Conservation (phyloP, 2,888 invertebrate genomes). For the Brachypterus glaber region DNA sequence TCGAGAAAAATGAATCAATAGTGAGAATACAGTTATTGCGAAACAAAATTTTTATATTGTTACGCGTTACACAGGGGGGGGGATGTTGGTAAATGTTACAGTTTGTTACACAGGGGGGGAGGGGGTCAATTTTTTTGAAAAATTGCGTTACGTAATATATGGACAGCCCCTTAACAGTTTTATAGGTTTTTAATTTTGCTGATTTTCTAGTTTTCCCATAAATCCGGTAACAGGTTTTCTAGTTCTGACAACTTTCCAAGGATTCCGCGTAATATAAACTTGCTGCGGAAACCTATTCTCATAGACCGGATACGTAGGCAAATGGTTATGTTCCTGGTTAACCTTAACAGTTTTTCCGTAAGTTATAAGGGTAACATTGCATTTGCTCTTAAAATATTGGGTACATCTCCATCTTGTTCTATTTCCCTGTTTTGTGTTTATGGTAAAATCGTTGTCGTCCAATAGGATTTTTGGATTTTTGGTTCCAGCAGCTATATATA, state of each 20-base stretch:
- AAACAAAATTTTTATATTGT: too few relatives aligned
- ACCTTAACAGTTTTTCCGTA: constrained; percentile 26
- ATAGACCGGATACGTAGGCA: constrained; percentile 18
- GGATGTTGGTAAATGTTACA: too few relatives aligned
- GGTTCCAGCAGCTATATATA: constrained; percentile 22
- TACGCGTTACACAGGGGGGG: too few relatives aligned
- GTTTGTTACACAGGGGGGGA: too few relatives aligned
- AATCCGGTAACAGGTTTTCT: too few relatives aligned
- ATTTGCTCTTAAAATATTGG: constrained; percentile 26
- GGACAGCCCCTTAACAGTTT: too few relatives aligned
- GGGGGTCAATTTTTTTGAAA: too few relatives aligned
- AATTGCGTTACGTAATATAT: too few relatives aligned
- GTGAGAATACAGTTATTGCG: too few relatives aligned
- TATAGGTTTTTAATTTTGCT: too few relatives aligned
- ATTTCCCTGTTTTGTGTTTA: constrained; percentile 20
- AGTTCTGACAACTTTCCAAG: neutral
- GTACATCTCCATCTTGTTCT: constrained; percentile 27
- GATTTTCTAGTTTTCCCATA: too few relatives aligned
- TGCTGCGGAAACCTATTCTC: neutral
- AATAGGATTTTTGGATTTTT: constrained; percentile 27
- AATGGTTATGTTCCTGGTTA: constrained; percentile 26
- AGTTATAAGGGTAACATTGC: constrained; percentile 25
- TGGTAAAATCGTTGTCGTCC: constrained; percentile 23
- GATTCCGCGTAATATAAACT: constrained; percentile 1
- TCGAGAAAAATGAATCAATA: too few relatives aligned